Percentiles rank a stretch among this genome's conserved stretches.
Evolutionary conservation across 2,797 vertebrate genomes (phyloP).

Genomic region (Peromyscus eremicus): DNA sequence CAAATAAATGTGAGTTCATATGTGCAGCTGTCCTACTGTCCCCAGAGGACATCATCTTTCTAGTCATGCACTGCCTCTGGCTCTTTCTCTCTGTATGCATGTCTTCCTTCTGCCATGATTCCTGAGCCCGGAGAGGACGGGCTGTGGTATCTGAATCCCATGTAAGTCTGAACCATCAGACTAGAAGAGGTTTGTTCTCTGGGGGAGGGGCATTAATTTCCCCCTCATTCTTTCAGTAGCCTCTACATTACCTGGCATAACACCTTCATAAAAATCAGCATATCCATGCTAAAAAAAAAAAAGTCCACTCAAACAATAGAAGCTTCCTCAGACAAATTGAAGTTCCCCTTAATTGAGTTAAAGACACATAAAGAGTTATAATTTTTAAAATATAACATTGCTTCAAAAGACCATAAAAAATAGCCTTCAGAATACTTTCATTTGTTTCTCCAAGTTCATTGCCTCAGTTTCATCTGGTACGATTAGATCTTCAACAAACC

Average conservation of each 20-base stretch:
- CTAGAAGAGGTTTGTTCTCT: no score
- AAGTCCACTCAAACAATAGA: not conserved
- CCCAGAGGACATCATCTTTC: not conserved
- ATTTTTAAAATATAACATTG: not conserved
- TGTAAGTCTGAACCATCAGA: not conserved
- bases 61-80: not conserved
- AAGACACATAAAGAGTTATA: not conserved
- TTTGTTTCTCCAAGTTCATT: not conserved
- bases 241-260: not conserved
- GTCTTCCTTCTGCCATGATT: not conserved
- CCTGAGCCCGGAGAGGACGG: not conserved
- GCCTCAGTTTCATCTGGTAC: not conserved
- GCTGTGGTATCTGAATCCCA: not conserved
- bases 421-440: not conserved
- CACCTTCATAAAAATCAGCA: not conserved
- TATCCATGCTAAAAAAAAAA: not conserved
- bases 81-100: not conserved
- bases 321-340: not conserved
- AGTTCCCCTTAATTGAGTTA: not conserved
- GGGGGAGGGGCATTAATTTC: no score
- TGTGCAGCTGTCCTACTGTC: not conserved
- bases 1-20: not conserved
- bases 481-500: not conserved
- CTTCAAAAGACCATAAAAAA: not conserved
- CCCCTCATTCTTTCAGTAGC: not conserved